Percentiles rank a stretch among this genome's conserved stretches.
These are phyloP conservation scores for Pardalotus punctatus DNA, from an alignment of 2,113 vertebrate species.

Conservation along the genomic window DNA sequence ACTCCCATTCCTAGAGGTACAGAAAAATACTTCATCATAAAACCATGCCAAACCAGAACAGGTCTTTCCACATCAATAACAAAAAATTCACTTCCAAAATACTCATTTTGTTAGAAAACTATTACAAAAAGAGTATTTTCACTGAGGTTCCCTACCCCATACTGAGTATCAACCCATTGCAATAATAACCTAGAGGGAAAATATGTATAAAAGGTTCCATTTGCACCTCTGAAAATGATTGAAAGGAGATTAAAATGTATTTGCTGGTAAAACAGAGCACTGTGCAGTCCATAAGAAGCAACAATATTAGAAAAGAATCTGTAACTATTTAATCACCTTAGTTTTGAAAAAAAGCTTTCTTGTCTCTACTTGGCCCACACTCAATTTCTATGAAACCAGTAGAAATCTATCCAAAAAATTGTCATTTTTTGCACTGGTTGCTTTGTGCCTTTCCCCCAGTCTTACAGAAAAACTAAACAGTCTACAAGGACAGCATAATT, in stretches of 20 bases:
- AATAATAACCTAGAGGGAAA: not conserved
- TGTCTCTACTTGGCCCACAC: not conserved
- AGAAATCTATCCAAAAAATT: not conserved
- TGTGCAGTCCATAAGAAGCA: not conserved
- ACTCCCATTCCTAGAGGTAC: constrained; percentile 18
- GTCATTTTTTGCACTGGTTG: not conserved
- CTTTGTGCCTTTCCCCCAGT: not conserved
- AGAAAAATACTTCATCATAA: constrained; percentile 15
- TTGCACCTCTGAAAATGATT: not conserved
- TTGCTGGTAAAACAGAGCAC: not conserved
- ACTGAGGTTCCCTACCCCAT: not conserved
- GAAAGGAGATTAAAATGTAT: not conserved
- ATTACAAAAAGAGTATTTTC: constrained; percentile 27
- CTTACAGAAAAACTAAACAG: not conserved
- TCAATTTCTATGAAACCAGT: not conserved
- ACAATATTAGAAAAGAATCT: not conserved
- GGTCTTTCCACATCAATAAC: not conserved
- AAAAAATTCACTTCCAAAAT: not conserved
- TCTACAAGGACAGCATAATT: not conserved
- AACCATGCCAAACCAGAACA: not conserved
- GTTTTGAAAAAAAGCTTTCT: not conserved
- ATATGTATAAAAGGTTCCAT: not conserved
- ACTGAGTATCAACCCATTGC: not conserved
- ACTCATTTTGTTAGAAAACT: not conserved
- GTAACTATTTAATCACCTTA: not conserved